Conservation (phyloP, 2,113 vertebrate genomes). For the Etheostoma cragini region DNA sequence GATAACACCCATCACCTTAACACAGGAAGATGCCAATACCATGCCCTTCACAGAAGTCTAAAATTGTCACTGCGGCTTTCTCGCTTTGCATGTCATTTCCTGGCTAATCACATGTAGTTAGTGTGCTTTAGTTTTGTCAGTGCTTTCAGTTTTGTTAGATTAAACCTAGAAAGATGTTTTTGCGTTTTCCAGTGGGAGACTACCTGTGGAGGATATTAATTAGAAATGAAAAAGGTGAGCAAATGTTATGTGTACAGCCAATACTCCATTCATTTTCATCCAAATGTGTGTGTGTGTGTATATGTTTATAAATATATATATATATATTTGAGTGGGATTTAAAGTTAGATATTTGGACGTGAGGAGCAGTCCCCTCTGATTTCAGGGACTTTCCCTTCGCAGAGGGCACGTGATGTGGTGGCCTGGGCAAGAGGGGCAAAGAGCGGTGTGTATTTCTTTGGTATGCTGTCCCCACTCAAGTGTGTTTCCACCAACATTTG, state of each 20-base stretch:
- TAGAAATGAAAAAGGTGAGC: not conserved
- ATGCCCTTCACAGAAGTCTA: conserved; percentile 58
- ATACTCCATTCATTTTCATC: not conserved
- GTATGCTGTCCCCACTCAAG: conserved; percentile 59
- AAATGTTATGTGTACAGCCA: not conserved
- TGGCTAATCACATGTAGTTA: not conserved
- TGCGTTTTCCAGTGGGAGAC: not conserved
- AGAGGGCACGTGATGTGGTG: conserved; percentile 57
- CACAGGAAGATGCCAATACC: conserved; percentile 62
- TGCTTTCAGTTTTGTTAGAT: not conserved
- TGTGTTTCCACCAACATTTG: conserved; percentile 30
- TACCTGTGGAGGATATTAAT: not conserved
- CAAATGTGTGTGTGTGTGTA: not conserved
- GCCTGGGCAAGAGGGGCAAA: conserved; percentile 47
- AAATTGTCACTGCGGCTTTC: conserved; percentile 23
- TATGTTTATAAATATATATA: no score
- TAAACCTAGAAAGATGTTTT: not conserved
- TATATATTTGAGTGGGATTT: conserved; percentile 16
- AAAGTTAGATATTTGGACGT: conserved; percentile 34
- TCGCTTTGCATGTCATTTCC: conserved; percentile 27
- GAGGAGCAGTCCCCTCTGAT: conserved; percentile 53
- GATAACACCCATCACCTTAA: conserved; percentile 64
- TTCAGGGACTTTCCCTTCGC: conserved; percentile 79
- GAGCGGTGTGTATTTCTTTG: conserved; percentile 75
- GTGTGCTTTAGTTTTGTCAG: not conserved